phyloP scores from a whole-genome alignment of 2,797 vertebrate species.

The Phylloscopus collybita region DNA sequence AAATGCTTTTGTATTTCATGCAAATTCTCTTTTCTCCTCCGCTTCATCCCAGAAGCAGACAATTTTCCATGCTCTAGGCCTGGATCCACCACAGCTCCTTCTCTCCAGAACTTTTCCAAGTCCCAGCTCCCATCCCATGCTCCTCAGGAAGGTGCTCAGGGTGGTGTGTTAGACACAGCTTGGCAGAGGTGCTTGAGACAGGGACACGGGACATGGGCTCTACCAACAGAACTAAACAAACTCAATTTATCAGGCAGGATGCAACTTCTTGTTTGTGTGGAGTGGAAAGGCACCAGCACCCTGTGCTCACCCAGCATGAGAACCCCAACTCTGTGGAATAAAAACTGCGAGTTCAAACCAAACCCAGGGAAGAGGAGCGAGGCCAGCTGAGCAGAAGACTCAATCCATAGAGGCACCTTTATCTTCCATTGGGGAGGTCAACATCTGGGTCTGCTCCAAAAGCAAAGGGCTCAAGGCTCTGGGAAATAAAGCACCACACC shows the following conservation, averaged over 20 bases:
- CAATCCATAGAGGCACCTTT: neutral
- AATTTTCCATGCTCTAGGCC: neutral
- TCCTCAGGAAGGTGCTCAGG: neutral
- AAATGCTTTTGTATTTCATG: neutral
- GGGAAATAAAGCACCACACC: neutral
- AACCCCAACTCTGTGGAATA: neutral
- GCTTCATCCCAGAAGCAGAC: neutral
- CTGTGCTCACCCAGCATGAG: neutral
- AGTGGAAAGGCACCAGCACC: neutral
- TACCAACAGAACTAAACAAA: neutral
- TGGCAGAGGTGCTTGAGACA: neutral
- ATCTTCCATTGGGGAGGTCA: neutral
- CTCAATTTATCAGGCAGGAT: neutral
- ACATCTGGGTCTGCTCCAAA: neutral
- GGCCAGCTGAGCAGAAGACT: neutral
- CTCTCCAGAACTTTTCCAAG: neutral
- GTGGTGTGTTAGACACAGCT: neutral
- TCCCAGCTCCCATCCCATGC: neutral
- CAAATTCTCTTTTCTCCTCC: neutral
- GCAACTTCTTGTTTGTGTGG: neutral
- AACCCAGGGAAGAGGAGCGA: neutral
- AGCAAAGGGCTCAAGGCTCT: neutral
- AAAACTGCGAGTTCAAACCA: neutral
- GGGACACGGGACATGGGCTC: neutral
- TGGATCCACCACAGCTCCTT: neutral